Evolutionary conservation across 2,113 vertebrate genomes (phyloP), one percentile per base, ranked within the genome.

Genomic region (Chionomys nivalis): DNA sequence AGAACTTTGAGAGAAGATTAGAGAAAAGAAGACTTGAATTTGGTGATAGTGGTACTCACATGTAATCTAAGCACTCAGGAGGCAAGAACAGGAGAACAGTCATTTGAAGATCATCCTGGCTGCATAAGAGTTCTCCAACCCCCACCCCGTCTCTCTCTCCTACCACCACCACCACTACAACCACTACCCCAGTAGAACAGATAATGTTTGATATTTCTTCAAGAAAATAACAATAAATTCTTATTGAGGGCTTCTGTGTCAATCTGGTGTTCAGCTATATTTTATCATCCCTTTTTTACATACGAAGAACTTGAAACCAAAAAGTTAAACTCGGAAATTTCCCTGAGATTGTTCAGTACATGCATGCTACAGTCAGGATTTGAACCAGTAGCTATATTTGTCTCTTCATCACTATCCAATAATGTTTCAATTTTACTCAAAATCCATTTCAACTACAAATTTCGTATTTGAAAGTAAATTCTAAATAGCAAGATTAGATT

Each of bases 271-370:
- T 70, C 24, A 82, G 19, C 7, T 83, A 5, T 4, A 4, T 39
- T 92, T 94, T 94, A 49, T 72, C 58, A 36, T 82, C 79, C 7
- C 24, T 33, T 33, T 93, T 95, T 83, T 73, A 68, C 17, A 86
- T 2, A 24, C 76, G 19, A 93, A 82, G 47, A 89, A 93, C 33
- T 5, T 44, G 9, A 17, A 95, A 6, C 49, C 61, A 93, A 65
- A 70, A 92, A 58, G 76, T 52, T 63, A 75, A 47, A 49, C 21
- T 73, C 49, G 82, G 14, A 73, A 49, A 77, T 44, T 26, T 55
- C 1, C 78, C 24, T 89, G 87, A 13, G 24, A 2, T 78, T 4
- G 28, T 63, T 90, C 36, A 94, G 9, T 81, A 93, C 47, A 91
- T 21, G 19, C 21, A 23, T 55, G 31, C 24, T 92, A 16, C 5